phyloP scores from a whole-genome alignment of 2,797 vertebrate species.

The Fistularia commersonii region DNA sequence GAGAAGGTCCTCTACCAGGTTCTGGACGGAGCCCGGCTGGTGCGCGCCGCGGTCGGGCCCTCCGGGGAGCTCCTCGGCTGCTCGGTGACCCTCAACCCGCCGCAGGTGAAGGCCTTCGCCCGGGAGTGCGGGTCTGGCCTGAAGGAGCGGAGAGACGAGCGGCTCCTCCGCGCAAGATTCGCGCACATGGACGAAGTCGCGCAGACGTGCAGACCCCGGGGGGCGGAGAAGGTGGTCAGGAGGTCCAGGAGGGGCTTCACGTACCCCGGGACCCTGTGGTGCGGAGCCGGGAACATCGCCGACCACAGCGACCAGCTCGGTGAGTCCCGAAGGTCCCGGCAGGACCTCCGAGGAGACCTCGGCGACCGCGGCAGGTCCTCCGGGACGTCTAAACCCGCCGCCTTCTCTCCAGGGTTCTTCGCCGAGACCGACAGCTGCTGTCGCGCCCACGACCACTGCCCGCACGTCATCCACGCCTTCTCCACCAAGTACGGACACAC shows the following conservation, averaged over 20 bases:
- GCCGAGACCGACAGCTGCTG: conserved; percentile 85
- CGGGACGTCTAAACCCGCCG: no score
- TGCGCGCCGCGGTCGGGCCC: conserved; percentile 59
- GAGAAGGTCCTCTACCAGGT: conserved; percentile 64
- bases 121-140: conserved; percentile 60
- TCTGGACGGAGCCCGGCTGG: conserved; percentile 72
- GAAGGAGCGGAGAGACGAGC: conserved; percentile 37
- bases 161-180: conserved; percentile 41
- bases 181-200: conserved; percentile 58
- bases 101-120: conserved; percentile 67
- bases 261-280: conserved; percentile 84
- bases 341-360: no score
- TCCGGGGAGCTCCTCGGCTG: conserved; percentile 61
- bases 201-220: conserved; percentile 40
- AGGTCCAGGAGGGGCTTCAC: conserved; percentile 79
- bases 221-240: not conserved
- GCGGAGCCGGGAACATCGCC: conserved; percentile 83
- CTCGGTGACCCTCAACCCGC: conserved; percentile 47
- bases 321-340: conserved; percentile 39
- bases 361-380: no score
- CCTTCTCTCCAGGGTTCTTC: conserved; percentile 76
- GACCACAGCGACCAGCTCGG: conserved; percentile 78
- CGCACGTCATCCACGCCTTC: conserved; percentile 88
- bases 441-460: conserved; percentile 87
- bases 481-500: conserved; percentile 81